These are phyloP conservation scores for Pachyuromys duprasi DNA, from an alignment of 2,797 vertebrate species.

Conservation along the genomic window DNA sequence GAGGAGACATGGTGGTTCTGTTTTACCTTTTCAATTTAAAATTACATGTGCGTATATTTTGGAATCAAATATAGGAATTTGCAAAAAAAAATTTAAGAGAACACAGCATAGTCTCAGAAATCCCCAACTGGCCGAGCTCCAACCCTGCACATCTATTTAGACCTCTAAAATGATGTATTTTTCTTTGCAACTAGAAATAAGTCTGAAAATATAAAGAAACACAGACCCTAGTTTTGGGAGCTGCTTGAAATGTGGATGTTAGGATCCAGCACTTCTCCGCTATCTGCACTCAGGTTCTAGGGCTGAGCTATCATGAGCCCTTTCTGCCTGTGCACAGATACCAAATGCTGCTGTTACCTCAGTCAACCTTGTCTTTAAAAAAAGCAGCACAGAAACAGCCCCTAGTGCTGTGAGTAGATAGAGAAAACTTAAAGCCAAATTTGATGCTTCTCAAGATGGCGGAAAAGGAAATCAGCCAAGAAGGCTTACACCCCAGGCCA, in stretches of 20 bases:
- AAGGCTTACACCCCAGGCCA: background rate
- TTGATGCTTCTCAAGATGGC: background rate
- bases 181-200: slow-evolving; percentile 38
- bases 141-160: slow-evolving; percentile 42
- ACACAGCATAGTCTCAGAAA: slow-evolving; percentile 68
- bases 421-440: background rate
- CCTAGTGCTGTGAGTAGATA: background rate
- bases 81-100: slow-evolving; percentile 73
- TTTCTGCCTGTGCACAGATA: background rate
- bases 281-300: background rate
- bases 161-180: slow-evolving; percentile 14
- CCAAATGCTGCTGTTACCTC: background rate
- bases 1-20: background rate
- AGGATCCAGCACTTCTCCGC: background rate
- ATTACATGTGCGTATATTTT: slow-evolving; percentile 67
- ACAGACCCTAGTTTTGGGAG: background rate
- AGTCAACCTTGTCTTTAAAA: background rate
- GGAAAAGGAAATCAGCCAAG: background rate
- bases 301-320: background rate
- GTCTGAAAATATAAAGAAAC: slow-evolving; percentile 65
- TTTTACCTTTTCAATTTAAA: slow-evolving; percentile 14
- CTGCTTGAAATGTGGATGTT: background rate
- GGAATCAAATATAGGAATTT: slow-evolving; percentile 60
- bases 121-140: slow-evolving; percentile 50
- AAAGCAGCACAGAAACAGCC: slow-evolving; percentile 9